Conservation (phyloP, 1,140 invertebrate species). For the Hypothenemus hampei region DNA sequence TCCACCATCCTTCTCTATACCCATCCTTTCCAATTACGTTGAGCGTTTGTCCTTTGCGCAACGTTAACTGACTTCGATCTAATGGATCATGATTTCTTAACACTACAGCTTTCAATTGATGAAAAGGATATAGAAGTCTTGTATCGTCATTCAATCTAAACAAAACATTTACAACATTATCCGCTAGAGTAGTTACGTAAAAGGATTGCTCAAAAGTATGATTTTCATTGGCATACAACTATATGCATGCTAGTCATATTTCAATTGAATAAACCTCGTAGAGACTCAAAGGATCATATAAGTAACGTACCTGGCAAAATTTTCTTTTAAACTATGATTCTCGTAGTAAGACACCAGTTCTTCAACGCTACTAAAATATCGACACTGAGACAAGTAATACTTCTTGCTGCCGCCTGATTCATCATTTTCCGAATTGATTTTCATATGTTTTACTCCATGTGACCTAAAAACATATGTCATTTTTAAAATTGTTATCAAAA, state of each 20-base stretch:
- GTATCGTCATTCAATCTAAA: conserved; percentile 52
- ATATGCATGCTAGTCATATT: no score
- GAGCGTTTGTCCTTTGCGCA: conserved; percentile 73
- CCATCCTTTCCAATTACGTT: conserved; percentile 39
- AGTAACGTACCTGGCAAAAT: conserved; percentile 87
- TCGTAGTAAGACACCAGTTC: conserved; percentile 89
- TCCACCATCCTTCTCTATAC: conserved; percentile 41
- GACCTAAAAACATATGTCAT: conserved; percentile 54
- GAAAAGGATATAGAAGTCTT: conserved; percentile 68
- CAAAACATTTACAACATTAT: background rate
- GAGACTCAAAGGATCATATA: no score
- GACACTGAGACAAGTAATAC: conserved; percentile 82
- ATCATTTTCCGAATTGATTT: conserved; percentile 62
- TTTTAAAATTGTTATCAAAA: conserved; percentile 3
- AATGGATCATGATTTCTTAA: conserved; percentile 68
- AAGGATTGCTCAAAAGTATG: no score
- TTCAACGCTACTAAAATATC: conserved; percentile 83
- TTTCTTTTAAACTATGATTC: conserved; percentile 79
- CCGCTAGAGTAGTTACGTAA: no score
- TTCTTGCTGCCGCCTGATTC: conserved; percentile 44
- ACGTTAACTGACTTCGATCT: conserved; percentile 70
- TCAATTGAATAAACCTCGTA: no score
- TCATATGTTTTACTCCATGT: conserved; percentile 87
- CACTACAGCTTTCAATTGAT: conserved; percentile 67
- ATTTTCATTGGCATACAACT: no score